These are phyloP conservation scores for Hermaeophaga mercurialis DNA, from an alignment of 2,888 invertebrate genomes.

Conservation along the genomic window DNA sequence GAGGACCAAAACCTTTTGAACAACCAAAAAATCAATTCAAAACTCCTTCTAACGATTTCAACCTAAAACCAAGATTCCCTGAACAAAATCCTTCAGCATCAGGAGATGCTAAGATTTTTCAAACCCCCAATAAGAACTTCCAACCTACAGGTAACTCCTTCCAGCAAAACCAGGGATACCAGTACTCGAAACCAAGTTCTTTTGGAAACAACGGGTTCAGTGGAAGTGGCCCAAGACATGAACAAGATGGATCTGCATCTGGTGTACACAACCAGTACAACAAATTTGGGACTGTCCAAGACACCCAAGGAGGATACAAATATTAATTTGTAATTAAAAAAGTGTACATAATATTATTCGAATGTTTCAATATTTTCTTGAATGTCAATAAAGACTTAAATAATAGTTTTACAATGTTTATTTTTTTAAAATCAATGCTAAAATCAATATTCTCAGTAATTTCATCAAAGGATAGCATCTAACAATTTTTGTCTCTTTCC, in stretches of 20 bases:
- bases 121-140: too few species aligned
- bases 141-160: not conserved
- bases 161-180: conserved; percentile 4
- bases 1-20: not conserved
- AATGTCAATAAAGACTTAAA: not conserved
- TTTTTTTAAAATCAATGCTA: too few species aligned
- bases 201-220: not conserved
- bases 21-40: not conserved
- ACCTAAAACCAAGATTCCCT: not conserved
- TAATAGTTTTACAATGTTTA: too few species aligned
- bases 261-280: conserved; percentile 3
- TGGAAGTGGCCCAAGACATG: not conserved
- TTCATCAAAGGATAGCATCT: too few species aligned
- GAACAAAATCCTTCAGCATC: not conserved
- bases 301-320: conserved; percentile 23
- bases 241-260: not conserved
- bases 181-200: not conserved
- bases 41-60: not conserved
- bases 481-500: too few species aligned
- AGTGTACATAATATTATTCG: not conserved
- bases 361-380: not conserved
- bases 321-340: conserved; percentile 9
- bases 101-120: not conserved
- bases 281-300: conserved; percentile 20
- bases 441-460: too few species aligned